Evolutionary conservation across 2,888 invertebrate genomes (phyloP).

Genomic region (Epiblema foenella): DNA sequence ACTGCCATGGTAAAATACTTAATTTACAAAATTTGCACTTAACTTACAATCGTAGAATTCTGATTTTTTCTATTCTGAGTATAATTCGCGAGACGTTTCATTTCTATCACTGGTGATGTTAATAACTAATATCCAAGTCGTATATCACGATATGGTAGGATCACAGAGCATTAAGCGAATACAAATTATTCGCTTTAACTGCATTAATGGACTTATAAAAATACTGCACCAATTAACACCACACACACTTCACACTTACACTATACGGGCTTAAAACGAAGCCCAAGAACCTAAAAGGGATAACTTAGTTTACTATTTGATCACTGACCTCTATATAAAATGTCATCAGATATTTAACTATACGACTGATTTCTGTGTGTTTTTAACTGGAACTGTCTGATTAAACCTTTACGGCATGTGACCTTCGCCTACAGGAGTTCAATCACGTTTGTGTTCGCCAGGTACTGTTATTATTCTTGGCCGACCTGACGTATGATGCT

Average conservation of each 20-base stretch:
- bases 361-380: background rate
- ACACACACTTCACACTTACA: background rate
- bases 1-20: background rate
- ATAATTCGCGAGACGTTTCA: slow-evolving; percentile 22
- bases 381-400: background rate
- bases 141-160: slow-evolving; percentile 37
- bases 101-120: slow-evolving; percentile 21
- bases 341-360: background rate
- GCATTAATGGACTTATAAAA: slow-evolving; percentile 8
- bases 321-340: slow-evolving; percentile 6
- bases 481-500: too few relatives aligned
- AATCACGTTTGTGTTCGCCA: too few relatives aligned
- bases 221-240: slow-evolving; percentile 12
- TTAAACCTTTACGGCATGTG: background rate
- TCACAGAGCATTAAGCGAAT: slow-evolving; percentile 27
- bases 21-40: slow-evolving; percentile 10
- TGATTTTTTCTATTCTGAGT: slow-evolving; percentile 7
- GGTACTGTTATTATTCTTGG: background rate
- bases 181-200: slow-evolving; percentile 8
- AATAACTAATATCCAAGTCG: slow-evolving; percentile 10
- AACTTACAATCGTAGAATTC: slow-evolving; percentile 3
- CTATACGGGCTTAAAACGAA: slow-evolving; percentile 8
- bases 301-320: slow-evolving; percentile 2
- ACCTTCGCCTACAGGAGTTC: background rate
- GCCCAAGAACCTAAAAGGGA: background rate